phyloP scores from a whole-genome alignment of 2,888 invertebrate genomes.

The Chironomus riparius region DNA sequence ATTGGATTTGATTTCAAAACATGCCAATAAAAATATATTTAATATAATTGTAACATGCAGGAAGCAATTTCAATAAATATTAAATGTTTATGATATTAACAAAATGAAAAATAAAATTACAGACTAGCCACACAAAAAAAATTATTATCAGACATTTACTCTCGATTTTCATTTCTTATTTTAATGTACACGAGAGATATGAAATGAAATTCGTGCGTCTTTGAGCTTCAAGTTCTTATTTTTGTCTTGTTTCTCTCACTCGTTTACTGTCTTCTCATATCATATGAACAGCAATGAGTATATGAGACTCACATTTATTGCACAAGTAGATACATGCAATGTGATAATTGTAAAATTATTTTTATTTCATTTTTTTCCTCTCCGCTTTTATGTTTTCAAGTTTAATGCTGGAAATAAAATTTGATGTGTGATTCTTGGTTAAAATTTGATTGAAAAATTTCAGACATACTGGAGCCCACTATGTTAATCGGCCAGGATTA shows the following conservation, averaged over 20 bases:
- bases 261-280: background rate
- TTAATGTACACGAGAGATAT: background rate
- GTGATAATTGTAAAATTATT: background rate
- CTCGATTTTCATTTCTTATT: no score
- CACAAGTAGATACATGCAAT: slow-evolving; percentile 6
- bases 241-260: background rate
- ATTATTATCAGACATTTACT: background rate
- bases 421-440: no score
- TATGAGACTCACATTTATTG: background rate
- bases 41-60: background rate
- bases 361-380: no score
- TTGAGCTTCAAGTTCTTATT: background rate
- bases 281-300: background rate
- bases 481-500: no score
- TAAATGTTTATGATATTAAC: background rate
- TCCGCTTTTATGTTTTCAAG: no score
- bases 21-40: background rate
- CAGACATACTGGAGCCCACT: no score
- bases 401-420: no score
- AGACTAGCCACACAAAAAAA: background rate
- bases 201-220: background rate
- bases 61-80: slow-evolving; percentile 1
- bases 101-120: background rate
- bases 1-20: background rate
- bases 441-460: no score